Evolutionary conservation across 2,113 vertebrate species (phyloP), one percentile per base, ranked within the genome.

Genomic region (Argyrosomus japonicus): DNA sequence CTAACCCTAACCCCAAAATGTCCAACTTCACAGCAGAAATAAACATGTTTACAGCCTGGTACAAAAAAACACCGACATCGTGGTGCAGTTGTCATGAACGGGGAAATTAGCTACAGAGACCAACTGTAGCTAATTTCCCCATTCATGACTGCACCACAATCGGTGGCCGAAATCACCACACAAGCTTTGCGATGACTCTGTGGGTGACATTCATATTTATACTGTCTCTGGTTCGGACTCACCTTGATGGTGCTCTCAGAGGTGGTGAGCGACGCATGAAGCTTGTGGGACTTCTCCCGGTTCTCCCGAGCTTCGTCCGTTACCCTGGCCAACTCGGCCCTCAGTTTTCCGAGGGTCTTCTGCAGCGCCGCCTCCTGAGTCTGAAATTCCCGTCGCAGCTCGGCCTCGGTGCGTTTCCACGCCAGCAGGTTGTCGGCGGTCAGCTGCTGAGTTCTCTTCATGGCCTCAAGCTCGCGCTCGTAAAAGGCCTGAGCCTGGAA

Each of bases 361-460:
- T 97, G 95, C 80, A 99, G 95, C 48, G 96, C 81, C 21, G 97
- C 96, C 94, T 99, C 98, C 94, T 99, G 98, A 19, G 91, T 95
- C 92, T 99, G 98, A 79, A 99, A 99, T 88, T 99, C 98, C 84
- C 96, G 97, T 80, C 97, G 95, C 85, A 99, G 95, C 74, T 99
- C 97, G 0, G 95, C 94, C 93, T 99, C 98, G 21, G 97, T 99
- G 89, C 98, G 97, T 94, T 98, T 99, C 95, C 98, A 99, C 13
- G 96, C 96, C 92, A 98, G 92, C 48, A 99, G 92, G 90, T 97
- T 99, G 91, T 99, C 97, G 1, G 97, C 97, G 6, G 98, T 99
- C 87, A 99, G 97, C 89, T 98, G 96, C 89, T 99, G 98, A 4
- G 98, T 98, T 58, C 97, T 94, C 95, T 98, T 99, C 96, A 99